A percentile compares a stretch with the other conserved stretches of the same genome.
Evolutionary conservation across 2,113 vertebrate genomes (phyloP).

Genomic region (Nesogale talazaci): DNA sequence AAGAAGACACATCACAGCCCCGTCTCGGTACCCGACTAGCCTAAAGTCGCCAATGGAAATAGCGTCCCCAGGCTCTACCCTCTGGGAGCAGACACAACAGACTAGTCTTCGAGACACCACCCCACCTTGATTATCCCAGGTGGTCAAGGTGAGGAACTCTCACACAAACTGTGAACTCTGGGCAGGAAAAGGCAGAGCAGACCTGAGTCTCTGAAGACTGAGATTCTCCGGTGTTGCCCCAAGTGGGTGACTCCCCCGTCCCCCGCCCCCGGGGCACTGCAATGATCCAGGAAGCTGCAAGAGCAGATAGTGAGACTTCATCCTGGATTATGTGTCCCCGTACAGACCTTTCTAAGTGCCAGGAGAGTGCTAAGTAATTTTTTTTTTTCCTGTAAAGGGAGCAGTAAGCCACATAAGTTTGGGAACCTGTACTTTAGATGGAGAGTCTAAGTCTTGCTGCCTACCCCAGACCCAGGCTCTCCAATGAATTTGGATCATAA

Average conservation of each 20-base stretch:
- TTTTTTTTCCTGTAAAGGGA: too few relatives aligned
- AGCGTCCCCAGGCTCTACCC: neutral
- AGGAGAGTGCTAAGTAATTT: too few relatives aligned
- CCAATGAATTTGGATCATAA: neutral
- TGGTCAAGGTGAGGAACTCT: neutral
- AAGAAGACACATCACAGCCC: neutral
- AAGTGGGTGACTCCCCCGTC: too few relatives aligned
- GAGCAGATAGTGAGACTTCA: too few relatives aligned
- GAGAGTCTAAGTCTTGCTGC: neutral
- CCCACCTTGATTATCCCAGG: neutral
- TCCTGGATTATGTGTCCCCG: too few relatives aligned
- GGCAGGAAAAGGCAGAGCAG: neutral
- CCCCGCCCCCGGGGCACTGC: too few relatives aligned
- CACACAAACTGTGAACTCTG: neutral
- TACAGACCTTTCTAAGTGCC: too few relatives aligned
- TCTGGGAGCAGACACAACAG: neutral
- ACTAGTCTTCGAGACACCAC: neutral
- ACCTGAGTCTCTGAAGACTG: neutral
- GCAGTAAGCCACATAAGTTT: too few relatives aligned
- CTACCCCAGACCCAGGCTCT: neutral
- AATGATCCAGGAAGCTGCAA: too few relatives aligned
- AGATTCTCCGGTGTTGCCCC: neutral
- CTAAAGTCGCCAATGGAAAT: neutral
- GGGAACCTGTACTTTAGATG: too few relatives aligned
- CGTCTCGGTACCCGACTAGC: neutral